Evolutionary conservation across 2,888 invertebrate genomes (phyloP).

Genomic region (Synanthedon tipuliformis): DNA sequence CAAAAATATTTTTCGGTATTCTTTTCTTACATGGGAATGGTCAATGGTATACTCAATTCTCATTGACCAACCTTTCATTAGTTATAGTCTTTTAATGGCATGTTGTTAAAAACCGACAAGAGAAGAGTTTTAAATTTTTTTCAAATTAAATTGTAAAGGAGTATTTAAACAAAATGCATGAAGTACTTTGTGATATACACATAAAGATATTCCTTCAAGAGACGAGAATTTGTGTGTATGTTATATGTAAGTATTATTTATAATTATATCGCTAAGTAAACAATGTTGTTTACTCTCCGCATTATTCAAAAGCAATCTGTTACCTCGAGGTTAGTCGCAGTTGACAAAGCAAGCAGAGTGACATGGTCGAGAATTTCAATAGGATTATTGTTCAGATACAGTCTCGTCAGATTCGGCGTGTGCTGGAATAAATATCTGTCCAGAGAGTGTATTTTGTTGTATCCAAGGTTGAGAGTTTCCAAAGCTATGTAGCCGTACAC

Average conservation of each 20-base stretch:
- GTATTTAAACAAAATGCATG: no score
- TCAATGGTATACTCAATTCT: no score
- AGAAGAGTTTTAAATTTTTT: no score
- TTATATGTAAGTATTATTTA: no score
- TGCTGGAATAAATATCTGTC: conserved; percentile 73
- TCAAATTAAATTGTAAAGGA: no score
- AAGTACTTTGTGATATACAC: not conserved
- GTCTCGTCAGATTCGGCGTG: conserved; percentile 70
- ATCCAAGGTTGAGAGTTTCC: conserved; percentile 72
- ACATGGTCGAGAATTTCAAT: conserved; percentile 71
- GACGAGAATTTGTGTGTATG: no score
- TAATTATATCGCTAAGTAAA: no score
- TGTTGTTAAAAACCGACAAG: no score
- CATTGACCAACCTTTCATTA: no score
- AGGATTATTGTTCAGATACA: conserved; percentile 73
- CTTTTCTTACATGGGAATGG: no score
- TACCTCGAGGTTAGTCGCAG: conserved; percentile 69
- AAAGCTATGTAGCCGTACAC: conserved; percentile 70
- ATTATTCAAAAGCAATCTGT: conserved; percentile 3
- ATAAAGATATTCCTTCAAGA: not conserved
- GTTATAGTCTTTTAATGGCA: no score
- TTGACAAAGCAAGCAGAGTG: conserved; percentile 69
- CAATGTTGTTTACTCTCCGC: conserved; percentile 6
- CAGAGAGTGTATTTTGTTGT: conserved; percentile 74
- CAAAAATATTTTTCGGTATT: no score